phyloP scores from a whole-genome alignment of 2,113 vertebrate genomes.

The Neomonachus schauinslandi region DNA sequence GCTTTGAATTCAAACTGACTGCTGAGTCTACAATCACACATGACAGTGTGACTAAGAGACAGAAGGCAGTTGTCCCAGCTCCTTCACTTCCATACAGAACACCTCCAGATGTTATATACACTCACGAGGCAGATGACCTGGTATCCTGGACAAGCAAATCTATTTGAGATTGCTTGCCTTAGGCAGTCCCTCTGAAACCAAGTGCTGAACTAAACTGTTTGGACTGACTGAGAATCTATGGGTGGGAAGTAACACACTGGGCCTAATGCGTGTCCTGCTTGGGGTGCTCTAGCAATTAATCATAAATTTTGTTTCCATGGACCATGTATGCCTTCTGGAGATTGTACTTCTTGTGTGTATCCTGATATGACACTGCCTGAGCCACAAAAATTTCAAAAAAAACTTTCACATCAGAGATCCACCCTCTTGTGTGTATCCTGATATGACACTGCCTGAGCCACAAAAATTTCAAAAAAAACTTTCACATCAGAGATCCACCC shows the following conservation, averaged over 20 bases:
- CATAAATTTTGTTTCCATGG: background rate
- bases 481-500: background rate
- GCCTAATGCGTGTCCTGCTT: background rate
- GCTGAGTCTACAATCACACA: background rate
- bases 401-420: background rate
- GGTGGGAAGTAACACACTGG: background rate
- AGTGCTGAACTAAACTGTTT: background rate
- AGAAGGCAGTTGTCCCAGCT: background rate
- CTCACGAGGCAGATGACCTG: background rate
- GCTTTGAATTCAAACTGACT: background rate
- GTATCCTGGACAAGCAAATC: background rate
- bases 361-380: background rate
- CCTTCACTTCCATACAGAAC: background rate
- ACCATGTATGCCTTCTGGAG: background rate
- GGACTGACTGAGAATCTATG: background rate
- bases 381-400: conserved; percentile 43
- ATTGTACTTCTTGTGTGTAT: background rate
- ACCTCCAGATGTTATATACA: background rate
- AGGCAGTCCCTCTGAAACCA: background rate
- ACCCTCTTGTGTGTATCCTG: background rate
- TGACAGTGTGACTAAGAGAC: background rate
- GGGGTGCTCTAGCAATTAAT: background rate
- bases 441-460: background rate
- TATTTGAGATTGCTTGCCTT: background rate
- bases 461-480: conserved; percentile 51